Evolutionary conservation across 2,797 vertebrate species (phyloP), one percentile per base, ranked within the genome.

Genomic region (Helicolenus hilgendorfi): DNA sequence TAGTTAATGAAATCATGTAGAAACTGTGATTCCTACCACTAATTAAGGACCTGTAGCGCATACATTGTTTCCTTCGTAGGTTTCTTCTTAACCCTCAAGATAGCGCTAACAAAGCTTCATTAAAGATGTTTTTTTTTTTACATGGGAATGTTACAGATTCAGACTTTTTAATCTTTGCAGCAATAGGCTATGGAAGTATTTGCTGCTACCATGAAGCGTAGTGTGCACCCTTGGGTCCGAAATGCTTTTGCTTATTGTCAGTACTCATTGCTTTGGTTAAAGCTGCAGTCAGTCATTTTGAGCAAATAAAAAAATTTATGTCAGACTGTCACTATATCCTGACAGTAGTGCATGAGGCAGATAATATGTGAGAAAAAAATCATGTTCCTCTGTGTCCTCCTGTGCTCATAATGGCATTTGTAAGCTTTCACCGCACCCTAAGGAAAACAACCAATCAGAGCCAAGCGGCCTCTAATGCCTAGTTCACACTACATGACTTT

Each of bases 41-140:
- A 90, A 93, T 95, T 88, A 89, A 71, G 33, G 75, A 77, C 31
- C 2, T 7, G 8, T 10, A 41, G 41, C 67, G 22, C 41, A 88
- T 2, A 2, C 18, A 83, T 77, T 68, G 29, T 71, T 81, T 68
- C 68, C 56, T 78, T 80, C 70, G 20, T 72, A 58, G 24, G 71
- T 22, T 63, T 77, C n/a, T 45, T 83, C 26, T 65, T 29, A 74
- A 72, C 62, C 74, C 75, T 81, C 38, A 72, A 31, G n/a, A 75
- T 15, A 56, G 58, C 4, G 7, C 59, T 4, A 72, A 82, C 65
- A 82, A 85, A 73, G 49, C 64, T 53, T 83, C 74, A 79, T 90
- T 72, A 79, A 81, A 75, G 20, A 77, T 59, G 27, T 36, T 70
- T 58, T 41, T 1, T 81, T 53, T 64, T 58, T 49, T 49, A 20